Percentiles rank a stretch among this genome's conserved stretches.
Evolutionary conservation across 1,140 invertebrate species (phyloP).

Genomic region (Trichonephila clavata): DNA sequence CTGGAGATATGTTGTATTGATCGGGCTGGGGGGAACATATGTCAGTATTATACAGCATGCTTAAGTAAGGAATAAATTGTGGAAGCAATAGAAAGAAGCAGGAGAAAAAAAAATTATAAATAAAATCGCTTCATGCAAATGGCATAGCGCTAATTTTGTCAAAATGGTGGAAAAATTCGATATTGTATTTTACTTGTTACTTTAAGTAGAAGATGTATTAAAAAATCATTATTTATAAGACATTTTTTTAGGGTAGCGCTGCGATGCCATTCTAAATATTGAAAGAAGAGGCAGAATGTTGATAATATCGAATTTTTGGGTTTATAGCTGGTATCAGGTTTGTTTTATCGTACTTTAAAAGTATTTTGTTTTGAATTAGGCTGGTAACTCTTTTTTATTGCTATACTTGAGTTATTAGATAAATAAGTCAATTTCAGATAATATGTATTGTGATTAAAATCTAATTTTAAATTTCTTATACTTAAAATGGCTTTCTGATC

Average conservation of each 20-base stretch:
- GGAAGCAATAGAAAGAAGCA: constrained; percentile 32
- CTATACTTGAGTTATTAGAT: background rate
- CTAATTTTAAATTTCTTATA: too few relatives aligned
- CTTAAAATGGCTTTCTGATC: too few relatives aligned
- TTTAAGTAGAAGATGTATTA: constrained; percentile 55
- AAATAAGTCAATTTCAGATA: background rate
- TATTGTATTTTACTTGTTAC: constrained; percentile 70
- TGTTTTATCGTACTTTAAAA: background rate
- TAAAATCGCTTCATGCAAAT: background rate
- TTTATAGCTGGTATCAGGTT: background rate
- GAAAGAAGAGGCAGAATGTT: background rate
- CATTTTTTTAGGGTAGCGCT: background rate
- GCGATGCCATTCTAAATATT: constrained; percentile 4
- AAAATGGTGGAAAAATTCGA: constrained; percentile 70
- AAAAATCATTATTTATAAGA: constrained; percentile 70
- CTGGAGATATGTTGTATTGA: constrained; percentile 71
- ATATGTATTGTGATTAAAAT: background rate
- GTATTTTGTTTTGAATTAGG: constrained; percentile 13
- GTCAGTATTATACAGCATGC: constrained; percentile 41
- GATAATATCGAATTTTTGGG: constrained; percentile 45
- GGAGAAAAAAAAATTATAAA: background rate
- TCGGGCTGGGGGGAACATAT: constrained; percentile 43
- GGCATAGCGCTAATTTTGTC: constrained; percentile 63
- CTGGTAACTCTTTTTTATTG: background rate
- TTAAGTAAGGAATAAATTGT: constrained; percentile 46